phyloP scores from a whole-genome alignment of 2,888 invertebrate species.

The Apomyelois bistriatella region DNA sequence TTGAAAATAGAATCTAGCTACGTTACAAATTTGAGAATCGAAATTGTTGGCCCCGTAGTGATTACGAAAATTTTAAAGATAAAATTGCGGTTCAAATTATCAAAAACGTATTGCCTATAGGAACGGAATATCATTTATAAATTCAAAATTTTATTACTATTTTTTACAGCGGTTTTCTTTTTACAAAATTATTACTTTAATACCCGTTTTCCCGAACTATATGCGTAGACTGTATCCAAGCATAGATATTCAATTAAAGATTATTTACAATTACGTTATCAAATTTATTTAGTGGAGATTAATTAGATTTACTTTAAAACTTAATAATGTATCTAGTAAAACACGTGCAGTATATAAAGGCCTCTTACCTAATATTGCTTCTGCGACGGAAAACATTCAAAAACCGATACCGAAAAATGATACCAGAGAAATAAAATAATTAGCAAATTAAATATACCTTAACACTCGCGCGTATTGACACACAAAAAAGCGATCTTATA shows the following conservation, averaged over 20 bases:
- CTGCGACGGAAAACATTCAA: slow-evolving; percentile 26
- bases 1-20: slow-evolving; percentile 33
- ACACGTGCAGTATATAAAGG: slow-evolving; percentile 26
- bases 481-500: slow-evolving; percentile 63
- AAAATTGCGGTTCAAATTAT: slow-evolving; percentile 25
- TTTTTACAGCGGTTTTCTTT: slow-evolving; percentile 25
- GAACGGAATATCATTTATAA: slow-evolving; percentile 48
- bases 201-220: slow-evolving; percentile 52
- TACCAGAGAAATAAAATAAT: slow-evolving; percentile 23
- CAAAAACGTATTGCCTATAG: slow-evolving; percentile 50
- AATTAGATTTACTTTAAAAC: slow-evolving; percentile 16
- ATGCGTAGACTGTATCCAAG: slow-evolving; percentile 31
- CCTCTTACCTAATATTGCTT: slow-evolving; percentile 56
- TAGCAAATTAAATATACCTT: slow-evolving; percentile 52
- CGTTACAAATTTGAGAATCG: slow-evolving; percentile 26
- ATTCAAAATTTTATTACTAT: slow-evolving; percentile 30
- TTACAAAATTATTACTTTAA: slow-evolving; percentile 28
- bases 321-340: slow-evolving; percentile 21
- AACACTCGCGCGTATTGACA: slow-evolving; percentile 46
- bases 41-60: slow-evolving; percentile 54
- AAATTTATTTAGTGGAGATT: slow-evolving; percentile 17
- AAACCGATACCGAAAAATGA: slow-evolving; percentile 18
- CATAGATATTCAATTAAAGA: slow-evolving; percentile 23
- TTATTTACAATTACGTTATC: slow-evolving; percentile 19
- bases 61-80: slow-evolving; percentile 23